phyloP scores from a whole-genome alignment of 2,888 invertebrate species.

The Hirtodrosophila confusa region DNA sequence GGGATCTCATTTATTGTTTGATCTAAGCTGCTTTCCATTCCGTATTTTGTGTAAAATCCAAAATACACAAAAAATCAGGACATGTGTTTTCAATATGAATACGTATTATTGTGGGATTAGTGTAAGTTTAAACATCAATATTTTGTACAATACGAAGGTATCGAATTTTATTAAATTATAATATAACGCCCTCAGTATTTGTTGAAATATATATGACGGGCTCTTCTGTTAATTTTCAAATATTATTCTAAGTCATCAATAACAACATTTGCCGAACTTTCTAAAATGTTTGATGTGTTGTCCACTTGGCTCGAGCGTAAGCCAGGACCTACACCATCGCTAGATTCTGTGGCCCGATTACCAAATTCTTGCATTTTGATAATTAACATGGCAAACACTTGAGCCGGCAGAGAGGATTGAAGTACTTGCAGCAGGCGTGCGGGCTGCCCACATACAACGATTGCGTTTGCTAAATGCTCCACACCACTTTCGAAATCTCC shows the following conservation, averaged over 20 bases:
- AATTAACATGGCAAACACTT: slow-evolving; percentile 95
- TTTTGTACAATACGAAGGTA: slow-evolving; percentile 44
- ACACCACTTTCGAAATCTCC: slow-evolving; percentile 96
- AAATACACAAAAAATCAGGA: no score
- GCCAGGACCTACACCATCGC: slow-evolving; percentile 70
- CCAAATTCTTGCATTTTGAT: slow-evolving; percentile 87
- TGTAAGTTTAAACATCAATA: slow-evolving; percentile 44
- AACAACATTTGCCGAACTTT: slow-evolving; percentile 64
- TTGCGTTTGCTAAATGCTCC: slow-evolving; percentile 97
- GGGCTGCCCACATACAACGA: slow-evolving; percentile 97
- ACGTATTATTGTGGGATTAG: slow-evolving; percentile 43
- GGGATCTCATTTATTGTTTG: no score
- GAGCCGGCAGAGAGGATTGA: slow-evolving; percentile 97
- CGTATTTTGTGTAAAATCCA: no score
- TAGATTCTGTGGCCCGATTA: slow-evolving; percentile 75
- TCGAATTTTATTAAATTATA: slow-evolving; percentile 52
- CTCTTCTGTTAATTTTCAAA: slow-evolving; percentile 20
- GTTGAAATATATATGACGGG: slow-evolving; percentile 51
- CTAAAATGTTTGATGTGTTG: slow-evolving; percentile 65
- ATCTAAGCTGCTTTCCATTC: no score
- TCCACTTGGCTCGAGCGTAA: slow-evolving; percentile 59
- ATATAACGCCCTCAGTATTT: slow-evolving; percentile 55
- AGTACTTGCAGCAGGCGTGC: slow-evolving; percentile 85
- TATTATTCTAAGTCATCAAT: slow-evolving; percentile 83
- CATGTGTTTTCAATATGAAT: slow-evolving; percentile 17